These are phyloP conservation scores for Champsocephalus gunnari DNA, from an alignment of 2,797 vertebrate species.

Conservation along the genomic window DNA sequence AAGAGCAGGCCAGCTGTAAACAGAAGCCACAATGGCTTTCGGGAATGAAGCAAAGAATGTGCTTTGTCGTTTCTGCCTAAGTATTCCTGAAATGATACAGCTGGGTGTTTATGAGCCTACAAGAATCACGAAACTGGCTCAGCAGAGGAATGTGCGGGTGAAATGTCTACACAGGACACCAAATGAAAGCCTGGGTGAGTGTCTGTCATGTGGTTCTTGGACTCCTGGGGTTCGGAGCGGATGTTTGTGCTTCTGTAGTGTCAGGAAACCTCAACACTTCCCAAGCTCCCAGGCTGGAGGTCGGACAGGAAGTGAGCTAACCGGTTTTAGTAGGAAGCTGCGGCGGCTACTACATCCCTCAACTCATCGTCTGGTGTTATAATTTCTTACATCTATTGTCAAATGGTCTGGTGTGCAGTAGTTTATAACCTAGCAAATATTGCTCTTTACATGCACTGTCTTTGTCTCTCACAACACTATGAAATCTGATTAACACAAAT, in stretches of 20 bases:
- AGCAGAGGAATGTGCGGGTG: neutral
- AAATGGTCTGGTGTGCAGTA: too few relatives aligned
- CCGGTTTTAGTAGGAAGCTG: neutral
- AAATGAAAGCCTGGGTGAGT: neutral
- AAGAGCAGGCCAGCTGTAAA: neutral
- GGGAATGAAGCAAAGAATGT: neutral
- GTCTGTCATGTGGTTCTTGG: neutral
- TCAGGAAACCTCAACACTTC: slow-evolving; percentile 42
- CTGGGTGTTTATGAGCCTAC: neutral
- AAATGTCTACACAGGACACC: neutral
- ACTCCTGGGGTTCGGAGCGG: slow-evolving; percentile 8
- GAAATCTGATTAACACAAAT: too few relatives aligned
- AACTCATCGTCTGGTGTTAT: neutral
- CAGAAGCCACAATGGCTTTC: neutral
- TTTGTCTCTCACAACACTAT: too few relatives aligned
- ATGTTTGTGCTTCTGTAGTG: slow-evolving; percentile 40
- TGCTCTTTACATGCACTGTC: too few relatives aligned
- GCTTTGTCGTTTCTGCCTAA: neutral
- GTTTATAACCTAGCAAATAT: neutral
- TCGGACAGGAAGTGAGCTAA: neutral
- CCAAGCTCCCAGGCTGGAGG: slow-evolving; percentile 24
- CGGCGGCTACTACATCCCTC: neutral
- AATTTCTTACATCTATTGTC: neutral
- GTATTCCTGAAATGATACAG: slow-evolving; percentile 3
- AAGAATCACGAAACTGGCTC: neutral